Evolutionary conservation across 2,797 vertebrate species (phyloP).

Genomic region (Macrochelys suwanniensis): DNA sequence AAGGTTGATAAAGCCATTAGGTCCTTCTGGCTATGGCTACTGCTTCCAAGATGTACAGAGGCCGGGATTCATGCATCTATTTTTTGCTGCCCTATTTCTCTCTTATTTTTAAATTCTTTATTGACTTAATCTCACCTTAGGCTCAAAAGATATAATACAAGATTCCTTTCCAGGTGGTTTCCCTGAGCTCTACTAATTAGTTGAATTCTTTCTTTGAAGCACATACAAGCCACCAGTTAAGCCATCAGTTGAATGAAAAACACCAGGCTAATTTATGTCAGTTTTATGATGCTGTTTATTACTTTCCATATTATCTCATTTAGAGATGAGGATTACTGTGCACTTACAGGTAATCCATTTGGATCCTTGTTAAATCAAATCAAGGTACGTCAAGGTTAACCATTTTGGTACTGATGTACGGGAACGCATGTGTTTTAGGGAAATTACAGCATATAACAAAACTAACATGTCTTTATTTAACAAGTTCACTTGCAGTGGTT

Average conservation of each 20-base stretch:
- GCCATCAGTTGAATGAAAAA: slow-evolving; percentile 55
- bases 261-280: slow-evolving; percentile 60
- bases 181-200: slow-evolving; percentile 48
- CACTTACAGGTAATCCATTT: slow-evolving; percentile 64
- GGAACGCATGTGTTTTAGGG: slow-evolving; percentile 7
- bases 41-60: slow-evolving; percentile 15
- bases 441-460: not conserved
- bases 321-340: slow-evolving; percentile 64
- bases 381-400: slow-evolving; percentile 53
- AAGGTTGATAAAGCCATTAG: slow-evolving; percentile 40
- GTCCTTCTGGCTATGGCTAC: slow-evolving; percentile 20
- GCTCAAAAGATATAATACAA: slow-evolving; percentile 40
- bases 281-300: slow-evolving; percentile 74
- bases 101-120: slow-evolving; percentile 18
- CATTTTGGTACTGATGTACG: slow-evolving; percentile 24
- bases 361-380: slow-evolving; percentile 50
- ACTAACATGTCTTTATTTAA: slow-evolving; percentile 16
- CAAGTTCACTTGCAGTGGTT: not conserved
- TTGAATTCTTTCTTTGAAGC: slow-evolving; percentile 66
- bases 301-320: slow-evolving; percentile 55
- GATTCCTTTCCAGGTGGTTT: slow-evolving; percentile 59
- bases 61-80: not conserved
- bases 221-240: slow-evolving; percentile 65
- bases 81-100: slow-evolving; percentile 46
- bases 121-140: slow-evolving; percentile 31